Percentiles rank a stretch among this genome's conserved stretches.
Conservation (phyloP, 2,797 vertebrate genomes). For the Thamnophis elegans region DNA sequence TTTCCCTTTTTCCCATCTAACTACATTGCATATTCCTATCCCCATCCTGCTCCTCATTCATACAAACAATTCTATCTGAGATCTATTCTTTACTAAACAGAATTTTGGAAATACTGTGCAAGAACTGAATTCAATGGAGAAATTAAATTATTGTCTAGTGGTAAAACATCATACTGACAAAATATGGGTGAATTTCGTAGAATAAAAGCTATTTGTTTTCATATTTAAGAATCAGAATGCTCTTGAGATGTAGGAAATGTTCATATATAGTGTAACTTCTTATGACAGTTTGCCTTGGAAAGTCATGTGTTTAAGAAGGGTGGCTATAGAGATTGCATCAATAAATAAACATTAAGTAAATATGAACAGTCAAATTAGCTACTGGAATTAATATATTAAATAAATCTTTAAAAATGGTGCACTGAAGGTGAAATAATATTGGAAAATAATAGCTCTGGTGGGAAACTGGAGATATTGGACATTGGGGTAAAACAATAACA, state of each 20-base stretch:
- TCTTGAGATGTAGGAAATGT: not conserved
- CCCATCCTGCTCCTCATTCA: constrained; percentile 11
- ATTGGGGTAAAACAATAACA: not conserved
- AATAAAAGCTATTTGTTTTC: not conserved
- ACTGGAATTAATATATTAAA: not conserved
- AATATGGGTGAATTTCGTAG: not conserved
- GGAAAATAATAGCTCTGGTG: not conserved
- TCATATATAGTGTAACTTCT: not conserved
- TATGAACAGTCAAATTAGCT: not conserved
- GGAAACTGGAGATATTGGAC: not conserved
- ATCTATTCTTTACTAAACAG: not conserved
- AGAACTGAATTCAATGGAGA: not conserved
- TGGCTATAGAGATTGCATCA: not conserved
- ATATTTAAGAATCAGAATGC: not conserved
- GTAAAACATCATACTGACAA: not conserved
- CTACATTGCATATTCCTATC: not conserved
- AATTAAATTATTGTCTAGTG: not conserved
- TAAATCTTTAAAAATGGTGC: not conserved
- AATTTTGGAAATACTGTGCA: not conserved
- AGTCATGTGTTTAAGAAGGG: not conserved
- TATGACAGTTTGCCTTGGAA: not conserved
- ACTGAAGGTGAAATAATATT: not conserved
- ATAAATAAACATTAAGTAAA: not conserved
- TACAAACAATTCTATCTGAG: not conserved
- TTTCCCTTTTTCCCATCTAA: constrained; percentile 1